Evolutionary conservation across 1,140 invertebrate genomes (phyloP).

Genomic region (Brachionus paranguensis): DNA sequence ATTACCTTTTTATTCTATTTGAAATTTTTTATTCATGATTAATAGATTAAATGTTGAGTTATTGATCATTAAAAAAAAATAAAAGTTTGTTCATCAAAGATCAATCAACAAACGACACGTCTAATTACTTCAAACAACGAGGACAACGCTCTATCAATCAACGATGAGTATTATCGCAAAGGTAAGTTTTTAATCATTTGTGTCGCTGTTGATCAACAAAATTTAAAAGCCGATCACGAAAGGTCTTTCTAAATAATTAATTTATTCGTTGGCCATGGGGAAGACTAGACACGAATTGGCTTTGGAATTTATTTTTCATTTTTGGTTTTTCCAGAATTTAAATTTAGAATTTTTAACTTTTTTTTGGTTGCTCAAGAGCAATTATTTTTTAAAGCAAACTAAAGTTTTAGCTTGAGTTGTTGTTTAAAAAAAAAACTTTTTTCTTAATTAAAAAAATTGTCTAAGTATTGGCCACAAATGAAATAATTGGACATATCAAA

Average conservation of each 20-base stretch:
- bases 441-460: neutral
- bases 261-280: neutral
- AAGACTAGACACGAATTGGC: neutral
- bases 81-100: neutral
- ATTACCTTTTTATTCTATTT: constrained; percentile 14
- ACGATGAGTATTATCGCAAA: neutral
- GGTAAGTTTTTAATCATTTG: neutral
- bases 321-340: neutral
- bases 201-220: neutral
- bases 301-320: neutral
- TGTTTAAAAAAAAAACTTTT: neutral
- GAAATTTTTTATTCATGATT: neutral
- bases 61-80: constrained; percentile 17
- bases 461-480: neutral
- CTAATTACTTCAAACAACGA: neutral
- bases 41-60: neutral
- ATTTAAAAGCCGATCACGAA: neutral
- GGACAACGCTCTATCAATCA: neutral
- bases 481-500: neutral
- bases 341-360: neutral
- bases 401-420: neutral
- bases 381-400: neutral
- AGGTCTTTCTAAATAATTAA: neutral
- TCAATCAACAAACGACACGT: neutral
- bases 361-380: neutral